Conservation (phyloP, 2,113 vertebrate genomes). For the Pseudopodoces humilis region DNA sequence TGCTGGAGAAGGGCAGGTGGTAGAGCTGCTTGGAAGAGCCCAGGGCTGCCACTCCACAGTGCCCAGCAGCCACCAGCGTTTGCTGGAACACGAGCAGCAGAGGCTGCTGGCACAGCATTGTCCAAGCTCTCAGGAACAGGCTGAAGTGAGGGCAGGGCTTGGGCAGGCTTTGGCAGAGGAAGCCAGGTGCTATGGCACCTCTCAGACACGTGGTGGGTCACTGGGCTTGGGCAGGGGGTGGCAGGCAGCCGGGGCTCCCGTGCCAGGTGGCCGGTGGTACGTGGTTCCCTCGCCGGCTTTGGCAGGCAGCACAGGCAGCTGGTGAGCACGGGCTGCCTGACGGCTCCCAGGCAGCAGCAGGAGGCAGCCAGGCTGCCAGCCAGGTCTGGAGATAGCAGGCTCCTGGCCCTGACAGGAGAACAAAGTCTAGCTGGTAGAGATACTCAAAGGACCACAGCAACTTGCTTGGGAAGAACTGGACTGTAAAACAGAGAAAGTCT, state of each 20-base stretch:
- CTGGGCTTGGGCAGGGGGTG: background rate
- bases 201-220: rapidly evolving
- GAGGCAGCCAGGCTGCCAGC: slow-evolving; percentile 27
- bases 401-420: background rate
- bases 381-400: background rate
- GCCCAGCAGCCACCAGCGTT: rapidly evolving
- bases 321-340: background rate
- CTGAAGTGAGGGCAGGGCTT: background rate
- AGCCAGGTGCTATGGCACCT: background rate
- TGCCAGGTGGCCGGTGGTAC: slow-evolving; percentile 3
- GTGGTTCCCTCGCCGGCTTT: background rate
- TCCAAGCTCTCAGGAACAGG: background rate
- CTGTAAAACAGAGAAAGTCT: background rate
- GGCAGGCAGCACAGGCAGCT: slow-evolving; percentile 40
- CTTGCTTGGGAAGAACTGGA: background rate
- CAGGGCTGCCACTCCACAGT: rapidly evolving
- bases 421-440: background rate
- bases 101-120: background rate
- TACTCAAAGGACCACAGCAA: background rate
- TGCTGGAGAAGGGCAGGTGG: background rate
- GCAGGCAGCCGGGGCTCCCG: background rate
- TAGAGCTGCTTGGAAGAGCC: background rate
- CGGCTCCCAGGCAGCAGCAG: slow-evolving; percentile 36
- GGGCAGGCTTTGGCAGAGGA: background rate
- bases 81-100: background rate